Conservation (phyloP, 2,797 vertebrate genomes). For the Myotis findleyi region DNA sequence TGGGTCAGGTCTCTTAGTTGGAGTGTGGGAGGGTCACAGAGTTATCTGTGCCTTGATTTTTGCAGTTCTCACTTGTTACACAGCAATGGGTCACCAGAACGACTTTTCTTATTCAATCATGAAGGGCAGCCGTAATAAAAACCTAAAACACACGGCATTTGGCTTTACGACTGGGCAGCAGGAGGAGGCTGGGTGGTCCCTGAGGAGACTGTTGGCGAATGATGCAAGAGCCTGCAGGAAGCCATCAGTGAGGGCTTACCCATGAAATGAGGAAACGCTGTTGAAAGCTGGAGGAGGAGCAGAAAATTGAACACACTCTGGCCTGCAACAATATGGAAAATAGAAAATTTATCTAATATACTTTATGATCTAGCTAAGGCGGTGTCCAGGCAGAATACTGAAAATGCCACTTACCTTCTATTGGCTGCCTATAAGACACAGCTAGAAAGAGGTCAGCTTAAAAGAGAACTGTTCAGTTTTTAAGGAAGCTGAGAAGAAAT, state of each 20-base stretch:
- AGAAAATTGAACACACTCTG: not conserved
- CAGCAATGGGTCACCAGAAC: not conserved
- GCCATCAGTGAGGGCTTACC: not conserved
- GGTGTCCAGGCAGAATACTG: not conserved
- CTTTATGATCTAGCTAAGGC: not conserved
- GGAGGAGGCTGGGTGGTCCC: not conserved
- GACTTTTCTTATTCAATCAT: not conserved
- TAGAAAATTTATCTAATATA: not conserved
- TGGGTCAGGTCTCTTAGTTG: not conserved
- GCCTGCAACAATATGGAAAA: not conserved
- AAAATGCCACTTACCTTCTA: not conserved
- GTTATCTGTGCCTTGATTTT: too few species aligned
- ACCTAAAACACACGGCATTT: not conserved
- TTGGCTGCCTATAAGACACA: not conserved
- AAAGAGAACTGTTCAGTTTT: not conserved
- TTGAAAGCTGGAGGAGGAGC: not conserved
- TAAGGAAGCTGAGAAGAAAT: not conserved
- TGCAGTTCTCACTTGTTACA: not conserved
- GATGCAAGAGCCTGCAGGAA: not conserved
- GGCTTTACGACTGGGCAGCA: not conserved
- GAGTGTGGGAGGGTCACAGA: too few species aligned
- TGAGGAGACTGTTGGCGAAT: not conserved
- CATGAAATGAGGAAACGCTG: not conserved
- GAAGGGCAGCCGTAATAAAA: not conserved
- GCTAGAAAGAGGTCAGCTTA: not conserved